Conservation (phyloP, 2,797 vertebrate genomes). For the Lacerta viridis region DNA sequence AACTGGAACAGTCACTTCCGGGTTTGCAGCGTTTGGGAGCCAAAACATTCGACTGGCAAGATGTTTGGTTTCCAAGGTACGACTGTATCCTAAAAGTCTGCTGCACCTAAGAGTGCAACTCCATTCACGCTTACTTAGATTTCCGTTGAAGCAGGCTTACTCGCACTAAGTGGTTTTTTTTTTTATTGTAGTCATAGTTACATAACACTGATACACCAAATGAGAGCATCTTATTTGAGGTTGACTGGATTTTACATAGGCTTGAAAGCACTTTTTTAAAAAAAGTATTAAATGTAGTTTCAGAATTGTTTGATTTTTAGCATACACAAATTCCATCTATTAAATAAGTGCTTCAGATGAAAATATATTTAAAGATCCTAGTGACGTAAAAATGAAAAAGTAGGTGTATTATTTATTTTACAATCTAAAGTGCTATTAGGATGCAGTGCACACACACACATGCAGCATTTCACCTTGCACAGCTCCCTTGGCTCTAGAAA, state of each 20-base stretch:
- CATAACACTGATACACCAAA: conserved; percentile 53
- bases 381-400: conserved; percentile 61
- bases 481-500: background rate
- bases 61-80: too few relatives aligned
- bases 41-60: too few relatives aligned
- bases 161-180: background rate
- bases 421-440: conserved; percentile 79
- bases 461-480: background rate
- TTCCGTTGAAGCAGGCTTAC: background rate
- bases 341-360: conserved; percentile 43
- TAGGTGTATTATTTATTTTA: conserved; percentile 67
- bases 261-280: conserved; percentile 32
- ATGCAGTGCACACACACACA: background rate
- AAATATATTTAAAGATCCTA: conserved; percentile 64
- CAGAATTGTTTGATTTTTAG: background rate
- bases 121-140: background rate
- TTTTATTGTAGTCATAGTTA: conserved; percentile 29
- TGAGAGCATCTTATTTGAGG: conserved; percentile 41
- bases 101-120: conserved; percentile 12
- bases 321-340: conserved; percentile 41
- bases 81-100: conserved; percentile 46
- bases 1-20: too few relatives aligned
- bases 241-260: conserved; percentile 47
- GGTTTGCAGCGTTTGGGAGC: too few relatives aligned
- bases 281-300: conserved; percentile 12